Evolutionary conservation across 2,797 vertebrate species (phyloP).

Genomic region (Cuniculus paca): DNA sequence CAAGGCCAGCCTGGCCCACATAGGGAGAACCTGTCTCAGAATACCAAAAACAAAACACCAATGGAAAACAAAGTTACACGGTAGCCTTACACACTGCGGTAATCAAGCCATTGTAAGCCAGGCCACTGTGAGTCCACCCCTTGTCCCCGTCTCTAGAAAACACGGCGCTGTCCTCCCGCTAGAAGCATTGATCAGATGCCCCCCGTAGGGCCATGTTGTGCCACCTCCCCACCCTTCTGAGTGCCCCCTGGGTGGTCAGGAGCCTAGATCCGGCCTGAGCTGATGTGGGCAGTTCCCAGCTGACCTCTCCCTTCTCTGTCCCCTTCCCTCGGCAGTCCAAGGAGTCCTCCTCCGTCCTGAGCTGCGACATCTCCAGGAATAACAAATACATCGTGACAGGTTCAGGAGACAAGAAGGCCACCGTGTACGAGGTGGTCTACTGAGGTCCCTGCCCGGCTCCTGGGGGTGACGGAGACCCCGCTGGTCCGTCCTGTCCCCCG

Average conservation of each 20-base stretch:
- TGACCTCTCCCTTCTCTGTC: neutral
- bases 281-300: rapidly evolving
- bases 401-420: constrained; percentile 95
- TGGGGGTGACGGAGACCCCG: neutral
- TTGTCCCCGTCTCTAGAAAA: neutral
- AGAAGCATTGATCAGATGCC: rapidly evolving
- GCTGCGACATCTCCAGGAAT: constrained; percentile 93
- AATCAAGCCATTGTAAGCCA: neutral
- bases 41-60: no score
- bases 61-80: neutral
- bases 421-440: constrained; percentile 94
- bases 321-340: constrained; percentile 69
- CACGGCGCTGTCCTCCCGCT: neutral
- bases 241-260: neutral
- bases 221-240: neutral
- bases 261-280: neutral
- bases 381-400: constrained; percentile 95
- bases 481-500: neutral
- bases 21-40: no score
- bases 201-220: neutral
- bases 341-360: constrained; percentile 91
- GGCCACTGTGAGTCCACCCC: neutral
- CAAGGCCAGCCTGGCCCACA: no score
- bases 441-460: constrained; percentile 79
- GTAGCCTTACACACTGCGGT: neutral